These are phyloP conservation scores for Lophura nycthemera DNA, from an alignment of 2,113 vertebrate species.

Conservation along the genomic window DNA sequence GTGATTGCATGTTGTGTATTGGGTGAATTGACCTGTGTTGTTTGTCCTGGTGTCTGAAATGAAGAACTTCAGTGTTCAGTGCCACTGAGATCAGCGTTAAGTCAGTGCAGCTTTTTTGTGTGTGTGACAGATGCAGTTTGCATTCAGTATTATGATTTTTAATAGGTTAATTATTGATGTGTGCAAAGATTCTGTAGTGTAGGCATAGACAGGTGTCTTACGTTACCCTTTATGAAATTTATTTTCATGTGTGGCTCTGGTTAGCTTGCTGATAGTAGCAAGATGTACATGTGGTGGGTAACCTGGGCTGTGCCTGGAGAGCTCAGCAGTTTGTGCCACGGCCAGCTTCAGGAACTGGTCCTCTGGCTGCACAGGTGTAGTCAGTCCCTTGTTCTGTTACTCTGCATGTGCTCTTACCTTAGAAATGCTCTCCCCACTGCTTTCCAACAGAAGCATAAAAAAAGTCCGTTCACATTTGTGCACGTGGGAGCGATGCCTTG, in stretches of 20 bases:
- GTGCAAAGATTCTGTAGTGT: neutral
- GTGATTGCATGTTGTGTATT: neutral
- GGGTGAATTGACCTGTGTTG: neutral
- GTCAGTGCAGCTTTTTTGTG: neutral
- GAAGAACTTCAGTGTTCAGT: neutral
- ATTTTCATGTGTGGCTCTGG: fast-evolving
- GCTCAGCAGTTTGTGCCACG: neutral
- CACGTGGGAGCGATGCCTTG: fast-evolving
- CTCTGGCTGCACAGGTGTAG: neutral
- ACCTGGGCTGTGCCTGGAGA: neutral
- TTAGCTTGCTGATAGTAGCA: neutral
- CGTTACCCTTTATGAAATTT: neutral
- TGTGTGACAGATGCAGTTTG: neutral
- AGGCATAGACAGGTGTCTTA: neutral
- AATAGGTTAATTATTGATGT: neutral
- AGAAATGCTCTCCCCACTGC: no score
- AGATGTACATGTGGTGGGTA: neutral
- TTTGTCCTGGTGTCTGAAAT: neutral
- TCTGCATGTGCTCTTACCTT: neutral
- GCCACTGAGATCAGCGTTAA: neutral
- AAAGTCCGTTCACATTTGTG: neutral
- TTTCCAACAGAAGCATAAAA: neutral
- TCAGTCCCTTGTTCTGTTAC: neutral
- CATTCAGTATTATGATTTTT: neutral
- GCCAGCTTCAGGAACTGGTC: neutral